A percentile compares a stretch with the other conserved stretches of the same genome.
These are phyloP conservation scores for Telenomus remus DNA, from an alignment of 1,140 invertebrate species.

Conservation along the genomic window DNA sequence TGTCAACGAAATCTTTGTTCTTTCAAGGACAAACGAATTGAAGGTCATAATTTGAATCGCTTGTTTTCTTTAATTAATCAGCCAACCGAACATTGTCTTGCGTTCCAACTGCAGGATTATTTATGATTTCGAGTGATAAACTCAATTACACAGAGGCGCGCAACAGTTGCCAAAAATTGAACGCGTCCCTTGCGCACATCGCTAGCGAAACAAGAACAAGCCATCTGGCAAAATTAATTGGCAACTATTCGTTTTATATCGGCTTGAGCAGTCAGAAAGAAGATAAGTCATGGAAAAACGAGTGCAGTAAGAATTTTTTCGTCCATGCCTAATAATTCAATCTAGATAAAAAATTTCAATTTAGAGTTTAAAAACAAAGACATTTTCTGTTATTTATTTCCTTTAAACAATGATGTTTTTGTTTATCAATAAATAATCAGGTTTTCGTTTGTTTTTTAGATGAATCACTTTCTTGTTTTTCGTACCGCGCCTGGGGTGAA, in stretches of 20 bases:
- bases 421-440: slow-evolving; percentile 23
- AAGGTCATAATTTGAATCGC: slow-evolving; percentile 2
- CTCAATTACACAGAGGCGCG: slow-evolving; percentile 78
- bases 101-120: slow-evolving; percentile 78
- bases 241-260: slow-evolving; percentile 72
- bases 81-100: slow-evolving; percentile 76
- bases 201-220: slow-evolving; percentile 77
- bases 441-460: slow-evolving; percentile 62
- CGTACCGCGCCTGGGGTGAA: slow-evolving; percentile 80
- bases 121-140: slow-evolving; percentile 72
- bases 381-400: slow-evolving; percentile 9
- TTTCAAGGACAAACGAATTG: too few species aligned
- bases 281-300: slow-evolving; percentile 70
- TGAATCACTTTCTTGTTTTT: slow-evolving; percentile 76
- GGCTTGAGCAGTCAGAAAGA: slow-evolving; percentile 74
- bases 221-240: slow-evolving; percentile 73
- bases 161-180: slow-evolving; percentile 74
- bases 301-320: slow-evolving; percentile 62
- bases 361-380: slow-evolving; percentile 10
- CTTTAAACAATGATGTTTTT: slow-evolving; percentile 12
- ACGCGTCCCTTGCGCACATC: slow-evolving; percentile 78
- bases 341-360: slow-evolving; percentile 1
- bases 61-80: slow-evolving; percentile 62
- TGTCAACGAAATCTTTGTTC: too few species aligned
- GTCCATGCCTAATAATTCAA: too few species aligned